phyloP scores from a whole-genome alignment of 1,140 invertebrate species.

The Drosophila nigromelanica region DNA sequence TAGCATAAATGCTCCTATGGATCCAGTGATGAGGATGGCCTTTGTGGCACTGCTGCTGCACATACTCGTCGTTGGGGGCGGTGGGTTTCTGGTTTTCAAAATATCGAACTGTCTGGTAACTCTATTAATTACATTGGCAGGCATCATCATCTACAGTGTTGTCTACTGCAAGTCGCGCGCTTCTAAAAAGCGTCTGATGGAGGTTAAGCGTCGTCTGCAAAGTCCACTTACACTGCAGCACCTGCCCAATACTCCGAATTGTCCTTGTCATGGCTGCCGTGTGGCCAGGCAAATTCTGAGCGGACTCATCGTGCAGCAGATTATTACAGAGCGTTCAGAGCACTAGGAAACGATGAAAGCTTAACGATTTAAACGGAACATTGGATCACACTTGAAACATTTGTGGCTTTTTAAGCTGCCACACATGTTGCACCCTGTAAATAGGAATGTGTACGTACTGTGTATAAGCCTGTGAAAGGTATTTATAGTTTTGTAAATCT shows the following conservation, averaged over 20 bases:
- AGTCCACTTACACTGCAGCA: conserved; percentile 33
- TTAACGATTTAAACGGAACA: not conserved
- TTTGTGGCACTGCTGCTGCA: conserved; percentile 51
- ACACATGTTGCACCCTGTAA: not conserved
- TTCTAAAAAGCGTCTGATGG: not conserved
- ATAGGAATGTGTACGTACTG: not conserved
- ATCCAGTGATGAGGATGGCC: conserved; percentile 35
- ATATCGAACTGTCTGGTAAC: not conserved
- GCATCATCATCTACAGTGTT: conserved; percentile 55
- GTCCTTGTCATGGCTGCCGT: conserved; percentile 51
- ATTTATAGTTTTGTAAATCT: not conserved
- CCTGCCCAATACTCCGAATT: conserved; percentile 43
- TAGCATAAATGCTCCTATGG: not conserved
- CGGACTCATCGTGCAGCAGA: conserved; percentile 45
- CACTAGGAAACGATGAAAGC: not conserved
- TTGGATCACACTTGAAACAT: not conserved
- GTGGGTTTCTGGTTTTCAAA: conserved; percentile 17
- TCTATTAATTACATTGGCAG: conserved; percentile 19
- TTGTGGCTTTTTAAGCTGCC: not conserved
- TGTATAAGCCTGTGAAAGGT: not conserved
- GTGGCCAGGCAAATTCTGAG: conserved; percentile 52
- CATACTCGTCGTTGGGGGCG: conserved; percentile 48
- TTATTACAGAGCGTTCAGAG: conserved; percentile 13
- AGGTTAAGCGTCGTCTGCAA: conserved; percentile 20
- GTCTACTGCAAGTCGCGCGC: conserved; percentile 28